phyloP scores from a whole-genome alignment of 2,113 vertebrate genomes.

The Chloropsis cyanopogon region DNA sequence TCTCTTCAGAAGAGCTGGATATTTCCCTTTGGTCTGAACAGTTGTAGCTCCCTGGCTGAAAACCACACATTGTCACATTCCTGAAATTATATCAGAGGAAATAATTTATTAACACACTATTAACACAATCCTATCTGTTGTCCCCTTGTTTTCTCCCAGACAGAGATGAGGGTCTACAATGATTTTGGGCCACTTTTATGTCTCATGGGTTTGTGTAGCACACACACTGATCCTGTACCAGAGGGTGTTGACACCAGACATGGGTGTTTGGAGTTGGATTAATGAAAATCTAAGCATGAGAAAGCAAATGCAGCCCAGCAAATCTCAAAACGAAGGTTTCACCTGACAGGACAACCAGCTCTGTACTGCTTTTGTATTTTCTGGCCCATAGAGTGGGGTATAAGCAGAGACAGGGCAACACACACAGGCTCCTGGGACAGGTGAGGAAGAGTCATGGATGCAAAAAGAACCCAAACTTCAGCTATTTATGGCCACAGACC shows the following conservation, averaged over 20 bases:
- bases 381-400: accelerated
- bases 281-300: not conserved
- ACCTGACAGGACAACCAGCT: not conserved
- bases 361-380: not conserved
- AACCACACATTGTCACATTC: not conserved
- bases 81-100: not conserved
- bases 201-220: not conserved
- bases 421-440: not conserved
- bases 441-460: not conserved
- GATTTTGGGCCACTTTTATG: not conserved
- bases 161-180: not conserved
- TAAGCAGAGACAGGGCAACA: accelerated
- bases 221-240: not conserved
- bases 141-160: not conserved
- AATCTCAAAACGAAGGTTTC: not conserved
- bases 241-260: not conserved
- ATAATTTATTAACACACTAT: not conserved
- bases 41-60: not conserved
- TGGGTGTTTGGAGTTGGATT: not conserved
- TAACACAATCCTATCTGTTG: not conserved
- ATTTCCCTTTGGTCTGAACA: not conserved
- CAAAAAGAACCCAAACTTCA: not conserved
- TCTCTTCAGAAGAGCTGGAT: not conserved
- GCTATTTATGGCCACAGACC: not conserved
- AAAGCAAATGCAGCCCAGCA: not conserved